Percentiles rank a stretch among this genome's conserved stretches.
Evolutionary conservation across 2,888 invertebrate species (phyloP).

Genomic region (Notocelia uddmanniana): DNA sequence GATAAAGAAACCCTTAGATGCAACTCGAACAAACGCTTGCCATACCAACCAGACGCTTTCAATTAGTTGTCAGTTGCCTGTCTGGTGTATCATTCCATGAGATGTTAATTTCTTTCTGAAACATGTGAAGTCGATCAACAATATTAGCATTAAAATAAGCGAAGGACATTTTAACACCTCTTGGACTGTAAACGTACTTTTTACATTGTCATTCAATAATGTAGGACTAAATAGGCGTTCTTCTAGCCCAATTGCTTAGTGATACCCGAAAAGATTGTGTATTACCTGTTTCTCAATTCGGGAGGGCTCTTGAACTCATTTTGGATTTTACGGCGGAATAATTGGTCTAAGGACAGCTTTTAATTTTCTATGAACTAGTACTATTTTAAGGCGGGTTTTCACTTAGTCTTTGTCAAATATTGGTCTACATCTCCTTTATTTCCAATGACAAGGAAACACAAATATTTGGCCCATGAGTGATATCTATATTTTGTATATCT

Average conservation of each 20-base stretch:
- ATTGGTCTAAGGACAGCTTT: neutral
- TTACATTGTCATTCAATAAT: neutral
- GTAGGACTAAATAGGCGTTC: neutral
- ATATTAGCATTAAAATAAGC: neutral
- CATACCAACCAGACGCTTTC: no score
- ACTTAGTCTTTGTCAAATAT: neutral
- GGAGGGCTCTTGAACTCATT: neutral
- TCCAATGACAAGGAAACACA: neutral
- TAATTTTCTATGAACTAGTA: neutral
- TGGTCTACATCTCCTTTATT: neutral
- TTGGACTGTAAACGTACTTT: neutral
- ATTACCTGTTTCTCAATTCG: neutral
- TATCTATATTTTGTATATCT: neutral
- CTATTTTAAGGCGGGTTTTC: neutral
- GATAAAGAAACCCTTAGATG: neutral
- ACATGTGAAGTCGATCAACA: neutral
- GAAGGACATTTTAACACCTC: neutral
- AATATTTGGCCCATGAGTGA: no score
- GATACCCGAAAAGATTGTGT: neutral
- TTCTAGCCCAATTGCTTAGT: neutral
- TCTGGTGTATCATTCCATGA: neutral
- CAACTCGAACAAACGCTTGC: neutral
- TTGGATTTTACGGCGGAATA: neutral
- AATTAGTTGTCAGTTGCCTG: neutral
- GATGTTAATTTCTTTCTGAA: conserved; percentile 2